Conservation (phyloP, 2,113 vertebrate genomes). For the Bos indicus region DNA sequence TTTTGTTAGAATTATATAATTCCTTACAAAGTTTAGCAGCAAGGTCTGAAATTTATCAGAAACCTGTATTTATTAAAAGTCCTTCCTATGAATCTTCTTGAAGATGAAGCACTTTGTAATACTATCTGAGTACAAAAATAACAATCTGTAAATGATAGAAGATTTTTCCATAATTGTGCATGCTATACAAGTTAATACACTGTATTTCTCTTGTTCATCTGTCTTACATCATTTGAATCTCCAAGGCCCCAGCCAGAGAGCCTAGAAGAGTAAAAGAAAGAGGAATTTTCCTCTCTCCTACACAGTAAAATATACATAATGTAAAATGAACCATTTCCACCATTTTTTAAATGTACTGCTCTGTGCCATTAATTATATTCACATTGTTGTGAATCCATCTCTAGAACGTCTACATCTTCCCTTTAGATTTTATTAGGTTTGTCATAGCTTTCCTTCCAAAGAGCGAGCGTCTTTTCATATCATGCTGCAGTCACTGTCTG, state of each 20-base stretch:
- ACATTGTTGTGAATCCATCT: too few species aligned
- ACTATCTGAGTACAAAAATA: not conserved
- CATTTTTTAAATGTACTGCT: not conserved
- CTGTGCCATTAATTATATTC: too few species aligned
- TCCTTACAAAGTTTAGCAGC: too few species aligned
- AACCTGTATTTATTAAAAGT: too few species aligned
- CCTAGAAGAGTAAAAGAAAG: not conserved
- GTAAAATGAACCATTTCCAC: not conserved
- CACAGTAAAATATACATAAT: not conserved
- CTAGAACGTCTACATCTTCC: too few species aligned
- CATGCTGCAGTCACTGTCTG: too few species aligned
- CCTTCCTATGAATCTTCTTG: not conserved
- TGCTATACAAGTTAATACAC: too few species aligned
- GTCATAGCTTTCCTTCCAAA: too few species aligned
- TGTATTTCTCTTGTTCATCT: too few species aligned
- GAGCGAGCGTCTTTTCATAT: rapidly evolving
- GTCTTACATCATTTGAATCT: not conserved
- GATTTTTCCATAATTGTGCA: not conserved
- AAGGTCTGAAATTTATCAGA: too few species aligned
- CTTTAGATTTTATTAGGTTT: too few species aligned
- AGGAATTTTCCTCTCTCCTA: not conserved
- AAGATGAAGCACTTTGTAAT: not conserved
- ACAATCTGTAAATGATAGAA: not conserved
- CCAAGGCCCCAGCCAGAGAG: not conserved
- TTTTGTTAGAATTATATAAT: too few species aligned